A percentile compares a stretch with the other conserved stretches of the same genome.
phyloP scores from a whole-genome alignment of 2,888 invertebrate species.

The Crematogaster levior region DNA sequence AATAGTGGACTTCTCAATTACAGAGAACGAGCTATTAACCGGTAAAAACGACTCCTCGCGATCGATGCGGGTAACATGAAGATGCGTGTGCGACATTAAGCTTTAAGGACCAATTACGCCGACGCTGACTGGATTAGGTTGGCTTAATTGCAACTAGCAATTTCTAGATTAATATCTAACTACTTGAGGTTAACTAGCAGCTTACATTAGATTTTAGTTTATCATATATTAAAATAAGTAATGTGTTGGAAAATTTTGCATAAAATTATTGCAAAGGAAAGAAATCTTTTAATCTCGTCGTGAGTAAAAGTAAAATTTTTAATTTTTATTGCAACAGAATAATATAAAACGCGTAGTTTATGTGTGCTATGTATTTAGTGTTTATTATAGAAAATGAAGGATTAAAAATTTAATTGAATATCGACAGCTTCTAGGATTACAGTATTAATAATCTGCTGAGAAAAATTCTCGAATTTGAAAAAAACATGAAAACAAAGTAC shows the following conservation, averaged over 20 bases:
- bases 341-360: background rate
- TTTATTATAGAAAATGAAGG: background rate
- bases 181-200: slow-evolving; percentile 1
- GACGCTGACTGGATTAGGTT: slow-evolving; percentile 21
- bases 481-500: background rate
- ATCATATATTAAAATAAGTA: slow-evolving; percentile 10
- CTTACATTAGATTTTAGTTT: background rate
- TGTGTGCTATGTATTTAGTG: background rate
- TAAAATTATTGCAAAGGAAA: background rate
- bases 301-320: background rate
- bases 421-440: background rate
- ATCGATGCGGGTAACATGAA: slow-evolving; percentile 32
- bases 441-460: background rate
- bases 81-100: slow-evolving; percentile 38
- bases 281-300: background rate
- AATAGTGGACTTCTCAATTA: slow-evolving; percentile 40
- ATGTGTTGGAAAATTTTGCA: background rate
- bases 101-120: slow-evolving; percentile 34
- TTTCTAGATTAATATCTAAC: slow-evolving; percentile 39
- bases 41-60: slow-evolving; percentile 28
- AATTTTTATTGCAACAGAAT: background rate
- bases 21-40: slow-evolving; percentile 40
- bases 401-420: background rate
- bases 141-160: slow-evolving; percentile 25
- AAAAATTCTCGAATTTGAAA: background rate